Base-by-base conservation (phyloP, 2,113 vertebrate species). In the Alligator sinensis region DNA sequence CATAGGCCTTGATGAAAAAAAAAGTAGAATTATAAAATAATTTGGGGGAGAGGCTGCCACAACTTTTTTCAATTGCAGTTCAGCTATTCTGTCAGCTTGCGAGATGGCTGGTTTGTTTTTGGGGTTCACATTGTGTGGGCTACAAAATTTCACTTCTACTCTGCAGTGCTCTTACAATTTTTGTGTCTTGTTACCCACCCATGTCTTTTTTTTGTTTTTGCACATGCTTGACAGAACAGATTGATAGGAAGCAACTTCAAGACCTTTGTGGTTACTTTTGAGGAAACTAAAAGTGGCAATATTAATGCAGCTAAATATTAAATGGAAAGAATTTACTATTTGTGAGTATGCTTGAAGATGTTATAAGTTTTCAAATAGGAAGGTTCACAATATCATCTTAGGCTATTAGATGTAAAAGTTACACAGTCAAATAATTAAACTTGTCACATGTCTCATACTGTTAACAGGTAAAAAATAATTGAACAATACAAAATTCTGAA, bases 231-330 rank as follows among this genome's bases (percentile, higher is more conserved):
- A 64, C 62, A 64, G 25, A 64, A 27, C 14, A 28, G 62, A 64
- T 14, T 92, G 8, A 92, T 58, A 90, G 60, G 85, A 86, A 38
- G 57, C 84, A 91, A 85, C 76, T 58, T 10, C 87, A 74, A 92
- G 82, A 87, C 59, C 9, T 87, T 9, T 61, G 24, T 21, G 76
- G 47, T 58, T 74, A 64, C 24, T 83, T 84, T 13, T 77, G 88
- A 87, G 80, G 61, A 82, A 76, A 80, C 66, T 58, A 82, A 6
- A 94, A 82, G 7, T 78, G 62, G 66, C 16, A 28, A 57, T 72
- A 24, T 88, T 92, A 88, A 88, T 70, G 12, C 64, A 82, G 91
- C 80, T 21, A 61, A 84, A 89, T 88, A 76, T 66, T 59, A 80
- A 77, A 76, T n/a, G 1, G 17, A 87, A 93, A 63, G 47, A 72